Evolutionary conservation across 2,888 invertebrate species (phyloP), one percentile per base, ranked within the genome.

Genomic region (Spilarctia lutea): DNA sequence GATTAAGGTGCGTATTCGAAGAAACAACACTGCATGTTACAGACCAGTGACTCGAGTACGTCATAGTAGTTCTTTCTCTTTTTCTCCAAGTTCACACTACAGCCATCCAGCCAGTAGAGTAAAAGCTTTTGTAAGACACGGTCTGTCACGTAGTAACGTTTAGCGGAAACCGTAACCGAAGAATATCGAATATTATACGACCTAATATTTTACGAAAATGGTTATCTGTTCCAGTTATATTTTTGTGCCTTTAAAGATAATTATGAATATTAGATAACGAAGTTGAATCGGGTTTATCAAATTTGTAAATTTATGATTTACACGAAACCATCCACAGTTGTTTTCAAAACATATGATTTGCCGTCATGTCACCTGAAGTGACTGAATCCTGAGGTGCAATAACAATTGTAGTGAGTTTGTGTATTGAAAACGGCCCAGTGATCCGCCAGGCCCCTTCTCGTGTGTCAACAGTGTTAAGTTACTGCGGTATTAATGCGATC

Each of bases 11-110:
- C 83, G 87, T 84, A 88, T 90, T 83, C 73, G 84, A 75, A 68
- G 75, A 77, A 68, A 72, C 75, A 76, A 78, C 68, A 79, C 71
- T 72, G 81, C 81, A 82, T 75, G 87, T 89, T 91, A 88, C 85
- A 88, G 87, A 83, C 85, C 88, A 89, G 86, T 87, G 80, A 84
- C 83, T 88, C 84, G 82, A 83, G 83, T 89, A 90, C 92, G 91
- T 89, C 88, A 90, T 82, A 84, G 90, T 94, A 90, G 91, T 91
- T 95, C 94, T 94, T 92, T 96, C 95, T 95, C 95, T 95, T 94
- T 93, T 93, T 91, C 71, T 89, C 87, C 91, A 82, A 91, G 91
- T 87, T 90, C 79, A 89, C 91, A 91, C 93, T 92, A 92, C 92
- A 94, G 93, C 93, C 92, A 91, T 83, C 88, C 88, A 88, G 91